A percentile compares a stretch with the other conserved stretches of the same genome.
These are phyloP conservation scores for Orchesella cincta DNA, from an alignment of 1,140 invertebrate species.

Conservation along the genomic window DNA sequence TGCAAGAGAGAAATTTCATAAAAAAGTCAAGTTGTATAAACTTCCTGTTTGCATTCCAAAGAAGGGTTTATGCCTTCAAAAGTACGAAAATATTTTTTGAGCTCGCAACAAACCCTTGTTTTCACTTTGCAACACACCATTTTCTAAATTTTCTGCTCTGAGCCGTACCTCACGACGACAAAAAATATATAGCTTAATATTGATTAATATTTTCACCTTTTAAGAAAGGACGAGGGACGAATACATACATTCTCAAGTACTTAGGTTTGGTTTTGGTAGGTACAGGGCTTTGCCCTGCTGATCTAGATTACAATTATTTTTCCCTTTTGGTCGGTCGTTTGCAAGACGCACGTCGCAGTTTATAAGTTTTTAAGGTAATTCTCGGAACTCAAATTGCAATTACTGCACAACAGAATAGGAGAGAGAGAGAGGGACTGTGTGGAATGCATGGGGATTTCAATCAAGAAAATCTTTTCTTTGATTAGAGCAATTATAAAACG, in stretches of 20 bases:
- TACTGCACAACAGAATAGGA: background rate
- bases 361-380: constrained; percentile 1
- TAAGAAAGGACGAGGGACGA: background rate
- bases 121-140: background rate
- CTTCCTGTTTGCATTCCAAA: background rate
- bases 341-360: background rate
- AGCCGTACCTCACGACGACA: constrained; percentile 12
- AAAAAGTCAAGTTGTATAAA: background rate
- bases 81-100: background rate
- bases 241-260: background rate
- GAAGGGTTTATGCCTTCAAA: background rate
- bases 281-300: constrained; percentile 18
- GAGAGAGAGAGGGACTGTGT: background rate
- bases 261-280: background rate
- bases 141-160: background rate
- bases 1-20: background rate
- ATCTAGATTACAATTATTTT: background rate
- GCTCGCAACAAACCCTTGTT: background rate
- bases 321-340: background rate
- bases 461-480: constrained; percentile 17
- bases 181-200: background rate
- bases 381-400: background rate
- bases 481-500: constrained; percentile 23
- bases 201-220: background rate
- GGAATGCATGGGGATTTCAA: constrained; percentile 20